Conservation (phyloP, 2,888 invertebrate genomes). For the Scelioninae gen. 2 region DNA sequence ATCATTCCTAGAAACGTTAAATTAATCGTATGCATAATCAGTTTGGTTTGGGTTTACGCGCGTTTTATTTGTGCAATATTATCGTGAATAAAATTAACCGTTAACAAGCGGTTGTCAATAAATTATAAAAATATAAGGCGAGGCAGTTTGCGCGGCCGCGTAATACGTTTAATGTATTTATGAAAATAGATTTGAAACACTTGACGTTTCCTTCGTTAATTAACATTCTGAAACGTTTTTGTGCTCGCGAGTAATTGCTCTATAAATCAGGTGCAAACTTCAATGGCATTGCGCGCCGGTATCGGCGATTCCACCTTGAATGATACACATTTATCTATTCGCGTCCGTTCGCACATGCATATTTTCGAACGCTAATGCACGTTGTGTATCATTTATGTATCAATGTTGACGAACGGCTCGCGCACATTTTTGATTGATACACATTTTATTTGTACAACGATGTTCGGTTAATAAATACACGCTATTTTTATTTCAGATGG, state of each 20-base stretch:
- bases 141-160: too few species aligned
- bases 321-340: slow-evolving; percentile 30
- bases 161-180: slow-evolving; percentile 13
- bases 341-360: slow-evolving; percentile 12
- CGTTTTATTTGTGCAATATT: too few species aligned
- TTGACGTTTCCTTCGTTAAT: slow-evolving; percentile 37
- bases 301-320: slow-evolving; percentile 39
- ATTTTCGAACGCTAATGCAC: slow-evolving; percentile 19
- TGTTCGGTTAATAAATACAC: slow-evolving; percentile 1
- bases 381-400: not conserved
- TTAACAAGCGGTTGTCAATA: too few species aligned
- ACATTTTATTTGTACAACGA: not conserved
- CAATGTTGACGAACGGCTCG: not conserved
- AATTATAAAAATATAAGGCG: too few species aligned
- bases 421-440: not conserved
- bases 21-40: too few species aligned
- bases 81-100: too few species aligned
- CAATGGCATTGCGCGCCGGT: slow-evolving; percentile 30
- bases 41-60: too few species aligned
- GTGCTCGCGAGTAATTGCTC: slow-evolving; percentile 48
- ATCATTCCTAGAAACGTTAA: too few species aligned
- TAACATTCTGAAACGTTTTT: slow-evolving; percentile 50
- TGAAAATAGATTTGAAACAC: slow-evolving; percentile 34
- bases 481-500: slow-evolving; percentile 69
- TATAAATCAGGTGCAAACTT: slow-evolving; percentile 53